These are phyloP conservation scores for Notodonta dromedarius DNA, from an alignment of 2,888 invertebrate genomes.

Conservation along the genomic window DNA sequence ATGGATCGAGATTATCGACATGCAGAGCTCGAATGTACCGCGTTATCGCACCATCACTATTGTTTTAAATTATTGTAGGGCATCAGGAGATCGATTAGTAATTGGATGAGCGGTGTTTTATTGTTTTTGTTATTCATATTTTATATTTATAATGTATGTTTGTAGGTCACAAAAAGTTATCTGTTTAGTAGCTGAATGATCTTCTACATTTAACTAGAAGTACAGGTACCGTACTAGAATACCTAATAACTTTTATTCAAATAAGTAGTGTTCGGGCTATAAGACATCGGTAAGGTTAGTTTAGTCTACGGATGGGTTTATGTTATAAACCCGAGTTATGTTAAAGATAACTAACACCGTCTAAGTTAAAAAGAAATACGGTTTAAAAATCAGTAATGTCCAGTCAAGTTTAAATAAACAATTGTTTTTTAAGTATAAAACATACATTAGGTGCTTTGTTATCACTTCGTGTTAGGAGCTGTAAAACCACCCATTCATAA, in stretches of 20 bases:
- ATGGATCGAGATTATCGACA: conserved; percentile 78
- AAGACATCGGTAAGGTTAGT: too few species aligned
- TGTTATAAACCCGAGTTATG: too few species aligned
- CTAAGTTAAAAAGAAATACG: too few species aligned
- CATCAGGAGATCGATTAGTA: conserved; percentile 65
- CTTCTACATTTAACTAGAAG: too few species aligned
- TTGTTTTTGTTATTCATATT: conserved; percentile 22
- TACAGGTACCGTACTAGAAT: too few species aligned
- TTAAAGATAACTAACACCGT: too few species aligned
- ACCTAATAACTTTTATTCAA: too few species aligned
- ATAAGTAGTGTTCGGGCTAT: too few species aligned
- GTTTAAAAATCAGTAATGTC: too few species aligned
- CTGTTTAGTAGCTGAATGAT: too few species aligned
- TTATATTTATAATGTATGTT: not conserved
- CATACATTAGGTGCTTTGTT: conserved; percentile 9
- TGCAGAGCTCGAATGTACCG: conserved; percentile 71
- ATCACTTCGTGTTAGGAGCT: conserved; percentile 17
- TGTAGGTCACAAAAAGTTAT: not conserved
- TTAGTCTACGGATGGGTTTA: too few species aligned
- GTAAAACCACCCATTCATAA: conserved; percentile 28
- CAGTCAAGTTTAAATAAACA: not conserved
- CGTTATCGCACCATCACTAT: conserved; percentile 74
- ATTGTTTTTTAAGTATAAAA: not conserved
- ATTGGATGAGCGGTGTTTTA: conserved; percentile 46
- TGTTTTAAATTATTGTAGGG: conserved; percentile 71